Base-by-base conservation (phyloP, 2,113 vertebrate species). In the Epinephelus lanceolatus region DNA sequence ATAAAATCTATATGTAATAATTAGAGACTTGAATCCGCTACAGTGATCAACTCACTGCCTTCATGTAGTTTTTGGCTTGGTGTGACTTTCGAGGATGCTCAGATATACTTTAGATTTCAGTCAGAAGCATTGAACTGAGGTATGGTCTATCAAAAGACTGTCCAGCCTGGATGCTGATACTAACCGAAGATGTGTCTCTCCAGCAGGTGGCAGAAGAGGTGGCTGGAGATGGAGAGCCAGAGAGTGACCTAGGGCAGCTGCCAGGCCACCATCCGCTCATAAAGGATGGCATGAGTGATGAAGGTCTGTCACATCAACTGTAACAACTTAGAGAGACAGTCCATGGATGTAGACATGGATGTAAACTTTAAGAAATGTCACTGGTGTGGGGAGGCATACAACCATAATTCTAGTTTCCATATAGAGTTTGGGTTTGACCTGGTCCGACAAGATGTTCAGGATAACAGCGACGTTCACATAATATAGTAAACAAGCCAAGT, bases 181-280 rank as follows among this genome's bases (percentile, higher is more conserved):
- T 68, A 40, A 83, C 37, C 78, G 11, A 13, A 6, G 11, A 2
- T 27, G 15, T 62, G 63, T 76, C 2, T 68, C 55, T 71, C 51
- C 86, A 88, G 56, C 92, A 91, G 88, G 27, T 83, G 60, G n/a
- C 55, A 63, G 85, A 84, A 53, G 75, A 76, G 13, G 5, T 23
- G 23, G 19, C 68, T 6, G 25, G 25, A 30, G 40, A 60, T 18
- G 40, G 1, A 57, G 83, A 85, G 13, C 33, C 13, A 5, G 75
- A 82, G 47, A 85, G 42, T n/a, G 83, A 92, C 15, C 86, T 92
- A 0, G 91, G 85, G 3, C 88, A 90, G 71, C 87, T 92, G 37
- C 88, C 92, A 45, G 89, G 86, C 25, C 89, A 91, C 56, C 90
- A 91, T 45, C 93, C 88, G 0, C 89, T 93, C 33, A 89, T 92